These are phyloP conservation scores for Bombylius discolor DNA, from an alignment of 2,888 invertebrate species.

Conservation along the genomic window DNA sequence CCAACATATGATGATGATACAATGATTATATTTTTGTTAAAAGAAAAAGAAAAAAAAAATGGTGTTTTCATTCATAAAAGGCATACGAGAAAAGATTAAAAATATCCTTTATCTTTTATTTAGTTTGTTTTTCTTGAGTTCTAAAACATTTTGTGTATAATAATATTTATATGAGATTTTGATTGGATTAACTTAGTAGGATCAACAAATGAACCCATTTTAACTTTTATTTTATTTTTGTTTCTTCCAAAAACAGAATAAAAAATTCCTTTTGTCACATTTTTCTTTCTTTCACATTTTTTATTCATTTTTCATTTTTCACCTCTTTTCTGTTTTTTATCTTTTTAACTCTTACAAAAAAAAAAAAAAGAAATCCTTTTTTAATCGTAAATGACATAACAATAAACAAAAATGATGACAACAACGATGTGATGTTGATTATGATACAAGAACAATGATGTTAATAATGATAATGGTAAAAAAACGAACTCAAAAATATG, in stretches of 20 bases:
- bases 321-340: too few relatives aligned
- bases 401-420: neutral
- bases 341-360: too few relatives aligned
- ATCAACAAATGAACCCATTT: neutral
- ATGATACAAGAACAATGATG: too few relatives aligned
- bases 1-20: too few relatives aligned
- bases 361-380: neutral
- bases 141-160: neutral
- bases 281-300: too few relatives aligned
- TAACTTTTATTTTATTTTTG: too few relatives aligned
- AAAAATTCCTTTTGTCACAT: too few relatives aligned
- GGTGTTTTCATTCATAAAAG: neutral
- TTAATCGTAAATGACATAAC: neutral
- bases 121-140: neutral
- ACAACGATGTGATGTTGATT: neutral
- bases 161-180: constrained; percentile 15
- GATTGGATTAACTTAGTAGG: constrained; percentile 11
- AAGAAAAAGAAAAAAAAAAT: too few relatives aligned
- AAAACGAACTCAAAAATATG: neutral
- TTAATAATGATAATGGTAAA: too few relatives aligned
- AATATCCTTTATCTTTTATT: neutral
- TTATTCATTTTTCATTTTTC: too few relatives aligned
- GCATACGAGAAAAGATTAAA: neutral
- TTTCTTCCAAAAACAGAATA: too few relatives aligned
- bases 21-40: too few relatives aligned